Evolutionary conservation across 2,888 invertebrate species (phyloP), one percentile per base, ranked within the genome.

Genomic region (Ochropacha duplaris): DNA sequence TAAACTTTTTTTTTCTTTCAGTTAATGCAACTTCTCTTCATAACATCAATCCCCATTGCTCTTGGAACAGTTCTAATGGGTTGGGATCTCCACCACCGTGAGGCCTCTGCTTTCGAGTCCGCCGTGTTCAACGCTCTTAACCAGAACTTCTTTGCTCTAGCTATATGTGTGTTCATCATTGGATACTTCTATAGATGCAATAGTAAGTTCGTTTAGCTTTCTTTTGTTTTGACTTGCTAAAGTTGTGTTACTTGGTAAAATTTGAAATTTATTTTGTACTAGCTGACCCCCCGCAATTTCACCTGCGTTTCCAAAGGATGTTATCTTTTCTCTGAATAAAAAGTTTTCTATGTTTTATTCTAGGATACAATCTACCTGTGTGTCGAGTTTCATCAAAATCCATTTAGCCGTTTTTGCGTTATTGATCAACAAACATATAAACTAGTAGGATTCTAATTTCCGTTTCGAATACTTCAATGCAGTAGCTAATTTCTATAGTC

Each of bases 141-240:
- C 71, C 92, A 92, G 65, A 92, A 92, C 69, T 92, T 92, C 82
- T 92, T 92, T 61, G 92, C 92, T 19, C 66, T 92, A 0, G 86
- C 87, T 22, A 90, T 92, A 11, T 91, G 92, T 57, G 79, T 92
- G 0, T 92, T 92, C 60, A 74, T 90, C 31, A 77, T 92, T 50
- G 92, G 92, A 31, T 91, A 83, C 74, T 92, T 92, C 71, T 92
- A 88, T 54, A 86, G 68, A 56, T 83, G 83, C 54, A 89, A 90
- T 55, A 78, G 92, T 92, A 68, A 87, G 92, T 89, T 36, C 3
- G 14, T 36, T 36, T 31, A 12, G 31, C 4, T 36, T 36, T 1
- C 14, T 4, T 36, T 36, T 14, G n/a, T 14, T 12, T 11, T 31
- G 31, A 31, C 4, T 31, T 31, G 8, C 2, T 24, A 24, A 24